phyloP scores from a whole-genome alignment of 2,113 vertebrate genomes.

The Indri indri region DNA sequence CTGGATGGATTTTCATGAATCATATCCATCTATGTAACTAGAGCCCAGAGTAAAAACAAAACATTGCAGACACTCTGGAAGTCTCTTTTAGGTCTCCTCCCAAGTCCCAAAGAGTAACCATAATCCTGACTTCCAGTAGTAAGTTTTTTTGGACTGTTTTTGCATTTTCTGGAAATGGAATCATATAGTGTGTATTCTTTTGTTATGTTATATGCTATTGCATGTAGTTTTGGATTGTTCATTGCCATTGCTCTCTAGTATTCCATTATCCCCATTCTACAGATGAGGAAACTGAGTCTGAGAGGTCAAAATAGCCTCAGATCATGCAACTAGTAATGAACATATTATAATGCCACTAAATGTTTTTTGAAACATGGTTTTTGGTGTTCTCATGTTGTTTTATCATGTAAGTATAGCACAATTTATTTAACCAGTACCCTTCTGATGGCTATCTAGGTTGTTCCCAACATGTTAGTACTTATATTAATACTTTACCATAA shows the following conservation, averaged over 20 bases:
- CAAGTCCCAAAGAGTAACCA: background rate
- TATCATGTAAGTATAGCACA: background rate
- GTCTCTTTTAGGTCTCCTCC: background rate
- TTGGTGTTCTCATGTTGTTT: background rate
- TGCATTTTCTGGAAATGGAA: conserved; percentile 14
- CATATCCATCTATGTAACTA: background rate
- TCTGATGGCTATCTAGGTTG: background rate
- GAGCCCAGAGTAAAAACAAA: background rate
- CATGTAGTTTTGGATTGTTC: background rate
- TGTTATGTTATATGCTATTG: background rate
- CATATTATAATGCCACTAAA: background rate
- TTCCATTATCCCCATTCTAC: background rate
- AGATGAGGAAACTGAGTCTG: background rate
- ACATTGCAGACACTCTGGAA: background rate
- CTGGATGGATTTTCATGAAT: background rate
- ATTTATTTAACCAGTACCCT: background rate
- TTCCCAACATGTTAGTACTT: background rate
- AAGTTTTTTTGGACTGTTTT: background rate
- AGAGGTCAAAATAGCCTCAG: background rate
- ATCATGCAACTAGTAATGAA: background rate
- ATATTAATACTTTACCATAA: background rate
- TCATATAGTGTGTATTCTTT: background rate
- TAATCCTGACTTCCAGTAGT: background rate
- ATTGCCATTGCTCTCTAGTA: background rate
- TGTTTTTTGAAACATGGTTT: background rate